Base-by-base conservation (phyloP, 1,140 invertebrate species). In the Mactra quadrangularis region DNA sequence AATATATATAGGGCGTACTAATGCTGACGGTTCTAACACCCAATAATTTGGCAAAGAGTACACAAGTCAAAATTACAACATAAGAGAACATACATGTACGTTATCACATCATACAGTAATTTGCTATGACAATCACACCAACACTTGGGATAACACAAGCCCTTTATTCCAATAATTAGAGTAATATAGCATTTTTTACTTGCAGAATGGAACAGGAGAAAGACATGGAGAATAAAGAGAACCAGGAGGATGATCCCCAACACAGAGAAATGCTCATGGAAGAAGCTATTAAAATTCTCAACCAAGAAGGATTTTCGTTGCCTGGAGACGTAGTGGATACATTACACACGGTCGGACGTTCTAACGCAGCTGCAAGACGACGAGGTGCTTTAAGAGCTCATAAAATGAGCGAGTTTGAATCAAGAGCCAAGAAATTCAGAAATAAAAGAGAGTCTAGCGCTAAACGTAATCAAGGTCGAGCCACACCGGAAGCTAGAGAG, bases 241-340 rank as follows among this genome's bases (percentile, higher is more conserved):
- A 52, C 38, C 38, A 25, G 52, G 71, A 57, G 6, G 71, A 57
- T 0, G 71, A 57, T n/a, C 52, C 38, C 22, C 64, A 25, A 22
- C 2, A 70, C 25, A 45, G 47, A 38, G 71, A 57, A 27, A 29
- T 60, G 2, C 17, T 78, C 27, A 78, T 78, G 47, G 60, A 78
- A 33, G 75, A 78, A 66, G 75, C 75, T 3, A 57, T 78, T 11
- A 78, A 66, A 55, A 66, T 78, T 17, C 50, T 78, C 6, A 78
- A 64, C 47, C 35, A 66, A 64, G 75, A 78, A 55, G 75, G 75
- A n/a, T 78, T 78, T 59, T 25, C 17, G 29, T 38, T 78, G 29
- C 75, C 75, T 11, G 60, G 75, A 27, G 75, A 78, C 25, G 75
- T 78, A 9, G 62, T 78, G 22, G 75, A 78, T 38, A 78, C 75